These are phyloP conservation scores for Idaea dimidiata DNA, from an alignment of 2,888 invertebrate species.

Conservation along the genomic window DNA sequence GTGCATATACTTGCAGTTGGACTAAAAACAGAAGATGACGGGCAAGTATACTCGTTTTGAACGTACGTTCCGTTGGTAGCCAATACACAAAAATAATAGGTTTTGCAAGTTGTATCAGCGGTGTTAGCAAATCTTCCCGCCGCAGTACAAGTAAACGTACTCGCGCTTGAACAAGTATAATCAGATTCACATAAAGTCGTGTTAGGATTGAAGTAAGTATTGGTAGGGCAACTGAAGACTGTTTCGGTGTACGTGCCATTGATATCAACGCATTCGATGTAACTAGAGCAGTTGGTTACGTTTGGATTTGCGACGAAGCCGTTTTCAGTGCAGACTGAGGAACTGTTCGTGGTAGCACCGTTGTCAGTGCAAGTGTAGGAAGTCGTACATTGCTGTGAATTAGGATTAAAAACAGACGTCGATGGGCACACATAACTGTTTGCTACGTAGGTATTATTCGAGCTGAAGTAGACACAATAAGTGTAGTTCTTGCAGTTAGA, in stretches of 20 bases:
- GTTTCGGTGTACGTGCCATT: conserved; percentile 50
- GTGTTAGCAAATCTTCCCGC: conserved; percentile 64
- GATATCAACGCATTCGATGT: conserved; percentile 57
- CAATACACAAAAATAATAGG: conserved; percentile 62
- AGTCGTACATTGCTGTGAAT: conserved; percentile 48
- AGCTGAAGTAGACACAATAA: conserved; percentile 49
- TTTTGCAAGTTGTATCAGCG: conserved; percentile 59
- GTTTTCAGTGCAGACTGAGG: conserved; percentile 52
- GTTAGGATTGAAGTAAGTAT: conserved; percentile 54
- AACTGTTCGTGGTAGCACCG: conserved; percentile 29
- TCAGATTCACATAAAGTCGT: conserved; percentile 58
- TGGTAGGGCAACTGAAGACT: conserved; percentile 48
- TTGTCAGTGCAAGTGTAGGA: conserved; percentile 54
- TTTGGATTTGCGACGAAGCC: conserved; percentile 55
- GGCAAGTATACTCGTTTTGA: conserved; percentile 63
- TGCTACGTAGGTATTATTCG: conserved; percentile 38
- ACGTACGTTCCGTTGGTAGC: conserved; percentile 43
- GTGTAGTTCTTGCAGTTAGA: conserved; percentile 66
- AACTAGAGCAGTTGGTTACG: conserved; percentile 54
- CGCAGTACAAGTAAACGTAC: conserved; percentile 51
- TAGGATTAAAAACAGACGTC: conserved; percentile 64
- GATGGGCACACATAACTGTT: conserved; percentile 67
- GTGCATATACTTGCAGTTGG: conserved; percentile 59
- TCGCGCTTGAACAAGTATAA: conserved; percentile 46
- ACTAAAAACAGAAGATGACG: conserved; percentile 62